Conservation (phyloP, 64 coral and sea anemone genomes). For the Actinia equina region DNA sequence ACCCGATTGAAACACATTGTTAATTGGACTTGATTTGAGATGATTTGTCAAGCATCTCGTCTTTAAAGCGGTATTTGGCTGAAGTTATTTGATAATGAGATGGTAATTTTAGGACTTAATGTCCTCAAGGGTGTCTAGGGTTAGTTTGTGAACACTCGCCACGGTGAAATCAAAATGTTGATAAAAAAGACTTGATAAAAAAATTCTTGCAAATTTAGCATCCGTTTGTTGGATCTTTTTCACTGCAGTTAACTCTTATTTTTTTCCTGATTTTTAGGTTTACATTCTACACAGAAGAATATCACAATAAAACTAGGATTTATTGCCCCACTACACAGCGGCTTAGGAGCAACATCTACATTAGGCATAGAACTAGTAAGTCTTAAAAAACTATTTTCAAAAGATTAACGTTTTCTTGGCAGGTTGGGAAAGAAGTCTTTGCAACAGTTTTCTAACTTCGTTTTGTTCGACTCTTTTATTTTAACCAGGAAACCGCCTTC, state of each 20-base stretch:
- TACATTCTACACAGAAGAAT: conserved; percentile 45
- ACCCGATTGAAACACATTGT: no score
- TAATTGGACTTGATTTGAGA: no score
- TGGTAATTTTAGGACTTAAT: not conserved
- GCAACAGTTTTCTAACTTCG: not conserved
- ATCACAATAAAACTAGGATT: conserved; percentile 87
- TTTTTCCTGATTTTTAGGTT: conserved; percentile 20
- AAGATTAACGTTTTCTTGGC: not conserved
- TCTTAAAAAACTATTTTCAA: not conserved
- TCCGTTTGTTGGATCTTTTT: not conserved
- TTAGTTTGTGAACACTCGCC: no score
- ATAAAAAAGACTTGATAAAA: no score
- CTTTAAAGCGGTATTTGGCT: not conserved
- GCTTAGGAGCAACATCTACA: conserved; percentile 64
- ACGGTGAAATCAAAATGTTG: no score
- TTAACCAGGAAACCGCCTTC: conserved; percentile 85
- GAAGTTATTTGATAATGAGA: not conserved
- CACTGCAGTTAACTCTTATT: not conserved
- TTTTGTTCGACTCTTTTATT: not conserved
- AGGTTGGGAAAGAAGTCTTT: not conserved
- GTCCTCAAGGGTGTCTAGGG: no score
- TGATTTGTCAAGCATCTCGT: not conserved
- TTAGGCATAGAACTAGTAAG: conserved; percentile 84
- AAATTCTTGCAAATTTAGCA: no score
- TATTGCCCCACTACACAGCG: conserved; percentile 67